Conservation (phyloP, 2,113 vertebrate species). For the Regulus satrapa region DNA sequence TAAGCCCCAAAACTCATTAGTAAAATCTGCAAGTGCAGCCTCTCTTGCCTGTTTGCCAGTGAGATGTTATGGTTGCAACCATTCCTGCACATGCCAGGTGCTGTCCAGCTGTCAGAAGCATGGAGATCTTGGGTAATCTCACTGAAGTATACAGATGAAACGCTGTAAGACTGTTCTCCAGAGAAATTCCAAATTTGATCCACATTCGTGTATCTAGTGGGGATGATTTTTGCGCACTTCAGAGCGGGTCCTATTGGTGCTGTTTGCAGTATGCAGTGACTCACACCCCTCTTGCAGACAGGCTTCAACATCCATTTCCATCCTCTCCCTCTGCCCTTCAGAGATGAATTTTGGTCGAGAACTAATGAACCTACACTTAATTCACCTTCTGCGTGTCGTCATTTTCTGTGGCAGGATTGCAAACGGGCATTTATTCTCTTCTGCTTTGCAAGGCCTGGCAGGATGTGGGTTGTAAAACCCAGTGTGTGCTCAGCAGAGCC, state of each 20-base stretch:
- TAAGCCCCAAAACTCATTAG: neutral
- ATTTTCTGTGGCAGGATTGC: neutral
- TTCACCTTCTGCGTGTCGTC: neutral
- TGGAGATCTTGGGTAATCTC: neutral
- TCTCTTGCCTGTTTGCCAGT: neutral
- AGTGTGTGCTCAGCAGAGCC: neutral
- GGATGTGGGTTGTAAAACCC: conserved; percentile 36
- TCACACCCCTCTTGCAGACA: neutral
- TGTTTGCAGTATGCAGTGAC: neutral
- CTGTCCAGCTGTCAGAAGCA: neutral
- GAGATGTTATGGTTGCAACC: neutral
- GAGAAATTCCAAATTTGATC: neutral
- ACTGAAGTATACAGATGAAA: neutral
- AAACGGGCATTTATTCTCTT: neutral
- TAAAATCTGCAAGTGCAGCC: neutral
- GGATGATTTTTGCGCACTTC: neutral
- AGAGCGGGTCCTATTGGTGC: neutral
- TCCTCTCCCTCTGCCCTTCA: neutral
- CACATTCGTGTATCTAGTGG: fast-evolving
- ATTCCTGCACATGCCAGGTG: neutral
- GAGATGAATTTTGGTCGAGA: neutral
- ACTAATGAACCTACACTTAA: neutral
- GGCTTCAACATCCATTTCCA: neutral
- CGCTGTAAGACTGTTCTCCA: neutral
- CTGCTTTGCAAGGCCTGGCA: conserved; percentile 32